Evolutionary conservation across 1,140 invertebrate genomes (phyloP), one percentile per base, ranked within the genome.

Genomic region (Zaprionus davidi): DNA sequence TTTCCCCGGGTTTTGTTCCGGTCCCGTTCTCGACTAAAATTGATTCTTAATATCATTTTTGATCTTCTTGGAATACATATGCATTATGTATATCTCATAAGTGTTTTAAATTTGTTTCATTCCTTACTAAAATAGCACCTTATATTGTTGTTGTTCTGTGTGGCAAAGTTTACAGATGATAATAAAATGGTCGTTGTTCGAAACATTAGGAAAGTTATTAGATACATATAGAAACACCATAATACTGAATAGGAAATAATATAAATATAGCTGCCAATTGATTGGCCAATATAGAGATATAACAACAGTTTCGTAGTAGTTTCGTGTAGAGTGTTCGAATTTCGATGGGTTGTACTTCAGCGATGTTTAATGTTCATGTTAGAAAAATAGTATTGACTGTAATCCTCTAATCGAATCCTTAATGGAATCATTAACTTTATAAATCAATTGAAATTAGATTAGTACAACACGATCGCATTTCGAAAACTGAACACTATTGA

Each of bases 91-190:
- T 81, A 78, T 78, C 9, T 72, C 71, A 88, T 88, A 88, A 70
- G 73, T 66, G 71, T 72, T 68, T 76, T 51, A 71, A 88, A 78
- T 51, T 51, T 51, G 46, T 51, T 51, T 24, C 46, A 58, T 58
- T 75, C 53, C 17, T 75, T 84, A 88, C 75, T 90, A 88, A 88
- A 88, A 88, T 88, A 88, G 84, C 84, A 88, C 84, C 84, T 84
- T 88, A 71, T 90, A 84, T 76, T 76, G 73, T 88, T 87, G 71
- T 84, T 83, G 71, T 82, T 76, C 71, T 88, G 63, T 78, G 51
- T 78, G 55, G 76, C 58, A 51, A 75, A 86, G 79, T 75, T 78
- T 56, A 76, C 55, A 82, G 74, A 80, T 85, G 79, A 72, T 22
- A 72, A 64, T 51, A 24, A 24, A 46, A 46, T 84, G 81, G 71